Base-by-base conservation (phyloP, 1,140 invertebrate genomes). In the Lysiphlebus fabarum region DNA sequence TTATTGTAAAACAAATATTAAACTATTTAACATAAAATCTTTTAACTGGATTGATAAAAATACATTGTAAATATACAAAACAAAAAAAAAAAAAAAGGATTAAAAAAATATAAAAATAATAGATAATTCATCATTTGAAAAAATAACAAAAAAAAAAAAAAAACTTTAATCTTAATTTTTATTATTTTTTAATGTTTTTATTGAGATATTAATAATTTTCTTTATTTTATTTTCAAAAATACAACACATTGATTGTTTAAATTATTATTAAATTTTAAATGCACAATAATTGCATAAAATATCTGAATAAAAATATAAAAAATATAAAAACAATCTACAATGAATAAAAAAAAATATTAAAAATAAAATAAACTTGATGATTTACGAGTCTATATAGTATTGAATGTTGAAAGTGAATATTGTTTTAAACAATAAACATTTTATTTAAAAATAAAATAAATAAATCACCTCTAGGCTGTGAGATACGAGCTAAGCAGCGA, bases 401-500 rank as follows among this genome's bases (percentile, higher is more conserved):
- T 34, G 36, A 12, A 37, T 38, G n/a, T 40, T 34, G 36, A 45
- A 51, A 12, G 38, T 54, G 53, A 9, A 33, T 56, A 26, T 55
- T 26, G 55, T 64, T 61, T 43, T 45, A 51, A 70, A 72, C 62
- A 58, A 63, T 53, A 59, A 55, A 62, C 55, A 62, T 67, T 42
- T 56, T 54, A 45, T 61, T 58, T 65, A 17, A 67, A 67, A 17
- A 17, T 17, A 17, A 17, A 26, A 26, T 2, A 26, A 26, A 65
- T 65, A 70, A 75, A 74, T 74, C 68, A 74, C 70, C 63, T 71
- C 68, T 77, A 75, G 75, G 75, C 75, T 77, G 75, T 77, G 75
- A 77, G 74, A 74, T 69, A 71, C 71, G 71, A 77, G 71, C 67
- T 74, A 73, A 75, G 72, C 74, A 74, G 67, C 70, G 67, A 68